Base-by-base conservation (phyloP, 2,888 invertebrate genomes). In the Mycalesis mineus region DNA sequence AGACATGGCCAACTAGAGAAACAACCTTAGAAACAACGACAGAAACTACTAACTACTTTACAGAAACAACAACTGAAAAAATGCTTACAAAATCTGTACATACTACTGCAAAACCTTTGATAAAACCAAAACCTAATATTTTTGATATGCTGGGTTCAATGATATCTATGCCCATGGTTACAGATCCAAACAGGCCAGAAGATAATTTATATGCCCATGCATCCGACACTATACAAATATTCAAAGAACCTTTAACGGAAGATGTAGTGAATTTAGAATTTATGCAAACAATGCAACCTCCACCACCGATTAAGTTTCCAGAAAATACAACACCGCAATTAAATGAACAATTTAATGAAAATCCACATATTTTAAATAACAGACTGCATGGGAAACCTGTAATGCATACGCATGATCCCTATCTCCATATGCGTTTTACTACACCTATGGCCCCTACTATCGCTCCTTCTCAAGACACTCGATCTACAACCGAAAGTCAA, bases 231-330 rank as follows among this genome's bases (percentile, higher is more conserved):
- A 72, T 83, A 60, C 84, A 88, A 51, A 72, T 88, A 57, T 88
- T 76, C 67, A 82, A 85, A 65, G 80, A 83, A 62, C 74, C 75
- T 17, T 65, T 67, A 36, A 69, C 73, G 5, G 77, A 80, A 59
- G 78, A 81, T 44, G 62, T 63, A n/a, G 48, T 65, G n/a, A 71
- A 82, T 68, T 71, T 92, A 61, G 82, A 91, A 72, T 84, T 85
- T 11, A 91, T 92, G 91, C 91, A 92, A 78, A 91, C 91, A n/a
- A 91, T 92, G 92, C 91, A 90, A 66, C 91, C 92, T 2, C 92
- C 92, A 33, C 90, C 91, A 2, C 74, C 81, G 1, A 71, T 75
- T 15, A 73, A 72, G 63, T 51, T 62, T 39, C 60, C 70, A 47
- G 81, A 82, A 64, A 78, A 64, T 59, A 67, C 77, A 36, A 72